phyloP scores from a whole-genome alignment of 2,888 invertebrate genomes.

The Branchellion lobata region DNA sequence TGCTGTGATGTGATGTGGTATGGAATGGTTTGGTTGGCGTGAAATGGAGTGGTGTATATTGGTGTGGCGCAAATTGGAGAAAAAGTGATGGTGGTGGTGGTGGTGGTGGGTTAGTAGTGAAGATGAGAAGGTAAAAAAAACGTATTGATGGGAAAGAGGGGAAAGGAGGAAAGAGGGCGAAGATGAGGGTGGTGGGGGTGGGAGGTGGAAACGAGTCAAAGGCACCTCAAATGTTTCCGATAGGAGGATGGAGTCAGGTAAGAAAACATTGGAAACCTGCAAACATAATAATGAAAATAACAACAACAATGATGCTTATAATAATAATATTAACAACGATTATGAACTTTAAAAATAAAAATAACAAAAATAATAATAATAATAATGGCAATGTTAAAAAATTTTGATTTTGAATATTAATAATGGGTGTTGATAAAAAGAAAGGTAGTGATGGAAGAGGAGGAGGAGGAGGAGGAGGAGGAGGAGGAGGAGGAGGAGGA shows the following conservation, averaged over 20 bases:
- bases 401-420: background rate
- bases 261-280: background rate
- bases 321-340: too few relatives aligned
- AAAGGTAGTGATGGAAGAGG: background rate
- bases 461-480: constrained; percentile 13
- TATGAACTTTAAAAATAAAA: too few relatives aligned
- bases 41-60: too few relatives aligned
- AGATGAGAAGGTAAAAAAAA: background rate
- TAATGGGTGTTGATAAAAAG: background rate
- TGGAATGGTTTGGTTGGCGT: too few relatives aligned
- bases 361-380: too few relatives aligned
- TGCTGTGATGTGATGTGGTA: too few relatives aligned
- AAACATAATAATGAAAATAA: background rate
- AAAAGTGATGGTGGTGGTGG: too few relatives aligned
- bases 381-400: too few relatives aligned
- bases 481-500: constrained; percentile 15
- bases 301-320: too few relatives aligned
- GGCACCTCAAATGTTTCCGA: background rate
- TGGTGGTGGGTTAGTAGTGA: too few relatives aligned
- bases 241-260: background rate
- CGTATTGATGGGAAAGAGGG: background rate
- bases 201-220: background rate
- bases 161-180: background rate
- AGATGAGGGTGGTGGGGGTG: too few relatives aligned
- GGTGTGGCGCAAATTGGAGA: too few relatives aligned